These are phyloP conservation scores for Trematocara stigmaticum DNA, from an alignment of 2,113 vertebrate genomes.

Conservation along the genomic window DNA sequence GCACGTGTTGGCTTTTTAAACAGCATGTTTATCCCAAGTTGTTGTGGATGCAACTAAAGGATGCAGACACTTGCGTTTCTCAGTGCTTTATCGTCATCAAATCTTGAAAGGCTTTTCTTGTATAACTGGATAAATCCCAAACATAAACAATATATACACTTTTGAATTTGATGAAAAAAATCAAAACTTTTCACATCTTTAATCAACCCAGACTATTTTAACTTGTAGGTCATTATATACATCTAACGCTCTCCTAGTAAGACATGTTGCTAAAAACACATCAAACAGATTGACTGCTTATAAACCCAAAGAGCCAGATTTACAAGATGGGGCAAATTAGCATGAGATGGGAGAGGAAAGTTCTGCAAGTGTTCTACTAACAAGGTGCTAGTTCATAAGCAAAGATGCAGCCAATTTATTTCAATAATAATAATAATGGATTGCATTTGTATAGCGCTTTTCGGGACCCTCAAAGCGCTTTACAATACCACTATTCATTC, in stretches of 20 bases:
- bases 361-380: not conserved
- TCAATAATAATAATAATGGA: not conserved
- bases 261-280: not conserved
- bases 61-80: not conserved
- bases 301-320: fast-evolving
- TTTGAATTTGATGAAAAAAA: not conserved
- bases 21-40: not conserved
- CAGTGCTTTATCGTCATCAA: not conserved
- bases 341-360: not conserved
- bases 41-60: not conserved
- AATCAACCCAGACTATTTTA: not conserved
- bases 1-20: not conserved
- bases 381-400: not conserved
- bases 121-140: not conserved
- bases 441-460: too few relatives aligned
- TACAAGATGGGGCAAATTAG: not conserved
- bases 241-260: not conserved
- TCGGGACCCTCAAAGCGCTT: too few relatives aligned
- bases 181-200: not conserved
- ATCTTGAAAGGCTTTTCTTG: not conserved
- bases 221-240: not conserved
- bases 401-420: not conserved
- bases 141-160: not conserved
- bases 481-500: too few relatives aligned
- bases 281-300: not conserved